Evolutionary conservation across 2,797 vertebrate species (phyloP).

Genomic region (Leuciscus waleckii): DNA sequence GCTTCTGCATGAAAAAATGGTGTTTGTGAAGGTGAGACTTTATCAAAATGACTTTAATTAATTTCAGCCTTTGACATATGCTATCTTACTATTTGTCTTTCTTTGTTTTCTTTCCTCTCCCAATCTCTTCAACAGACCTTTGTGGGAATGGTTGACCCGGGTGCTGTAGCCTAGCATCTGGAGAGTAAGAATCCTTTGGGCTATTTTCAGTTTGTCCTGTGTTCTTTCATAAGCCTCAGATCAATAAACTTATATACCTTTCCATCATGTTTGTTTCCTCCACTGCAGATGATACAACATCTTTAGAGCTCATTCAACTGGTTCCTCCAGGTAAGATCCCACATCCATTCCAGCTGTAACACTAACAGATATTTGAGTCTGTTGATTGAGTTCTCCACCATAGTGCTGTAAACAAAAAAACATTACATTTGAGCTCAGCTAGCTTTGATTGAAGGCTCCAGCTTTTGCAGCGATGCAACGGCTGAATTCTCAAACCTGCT

Average conservation of each 20-base stretch:
- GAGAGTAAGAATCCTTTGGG: slow-evolving; percentile 80
- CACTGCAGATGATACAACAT: slow-evolving; percentile 88
- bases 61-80: neutral
- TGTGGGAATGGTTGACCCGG: slow-evolving; percentile 85
- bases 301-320: slow-evolving; percentile 94
- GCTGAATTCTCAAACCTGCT: neutral
- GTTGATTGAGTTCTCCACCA: slow-evolving; percentile 24
- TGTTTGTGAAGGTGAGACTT: slow-evolving; percentile 87
- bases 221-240: slow-evolving; percentile 41
- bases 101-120: slow-evolving; percentile 66
- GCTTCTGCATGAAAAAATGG: slow-evolving; percentile 85
- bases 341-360: slow-evolving; percentile 20
- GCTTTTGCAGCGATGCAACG: neutral
- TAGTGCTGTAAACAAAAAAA: slow-evolving; percentile 3
- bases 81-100: slow-evolving; percentile 32
- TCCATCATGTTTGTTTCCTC: slow-evolving; percentile 42
- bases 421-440: neutral
- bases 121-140: slow-evolving; percentile 79
- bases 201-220: slow-evolving; percentile 17
- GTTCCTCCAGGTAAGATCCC: slow-evolving; percentile 87
- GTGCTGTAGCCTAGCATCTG: slow-evolving; percentile 88
- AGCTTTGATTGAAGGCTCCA: slow-evolving; percentile 11
- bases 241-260: slow-evolving; percentile 59
- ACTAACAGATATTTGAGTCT: slow-evolving; percentile 16
- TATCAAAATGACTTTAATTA: neutral